Base-by-base conservation (phyloP, 2,113 vertebrate species). In the Triplophysa rosa region DNA sequence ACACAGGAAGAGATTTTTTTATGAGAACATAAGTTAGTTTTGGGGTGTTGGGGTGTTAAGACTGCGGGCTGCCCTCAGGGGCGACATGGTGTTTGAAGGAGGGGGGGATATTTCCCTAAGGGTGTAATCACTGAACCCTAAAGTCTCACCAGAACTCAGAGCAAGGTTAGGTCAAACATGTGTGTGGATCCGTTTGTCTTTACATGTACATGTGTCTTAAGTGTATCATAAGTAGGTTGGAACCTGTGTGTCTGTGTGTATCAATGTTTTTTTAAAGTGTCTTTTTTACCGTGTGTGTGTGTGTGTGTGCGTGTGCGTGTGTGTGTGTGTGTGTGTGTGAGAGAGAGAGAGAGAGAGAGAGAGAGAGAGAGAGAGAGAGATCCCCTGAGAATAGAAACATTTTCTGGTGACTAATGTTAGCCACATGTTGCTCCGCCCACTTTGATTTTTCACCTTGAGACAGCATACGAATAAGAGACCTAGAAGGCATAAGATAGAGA, bases 391-490 rank as follows among this genome's bases (percentile, higher is more conserved):
- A 14, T 78, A 77, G 61, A 82, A 63, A 64, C 2, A 71, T 78
- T 71, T 80, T 77, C 86, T 83, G 80, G 74, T 85, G 82, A 66
- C 63, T 85, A 82, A 87, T 80, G 65, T 80, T 77, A 62, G 63
- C 70, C 74, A 80, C 77, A 82, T 77, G 79, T 82, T 71, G 69
- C 73, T 64, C 45, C 77, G 45, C 63, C 40, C 45, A 59, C 62
- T 74, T 49, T 40, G 66, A 80, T 79, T 42, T 78, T 74, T 65
- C 63, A 71, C 67, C 45, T 66, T 79, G 72, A 81, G 24, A 83
- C 59, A 72, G 79, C 77, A 67, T 52, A 76, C 59, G 47, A 23
- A 19, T 49, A 12, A 59, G 45, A 70, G 4, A 66, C 8, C 24
- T 16, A 63, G 59, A 42, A 64, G 45, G 29, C 16, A 19, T 21